phyloP scores from a whole-genome alignment of 53 echinoderm and acorn worm species.

The Echinometra lucunter region DNA sequence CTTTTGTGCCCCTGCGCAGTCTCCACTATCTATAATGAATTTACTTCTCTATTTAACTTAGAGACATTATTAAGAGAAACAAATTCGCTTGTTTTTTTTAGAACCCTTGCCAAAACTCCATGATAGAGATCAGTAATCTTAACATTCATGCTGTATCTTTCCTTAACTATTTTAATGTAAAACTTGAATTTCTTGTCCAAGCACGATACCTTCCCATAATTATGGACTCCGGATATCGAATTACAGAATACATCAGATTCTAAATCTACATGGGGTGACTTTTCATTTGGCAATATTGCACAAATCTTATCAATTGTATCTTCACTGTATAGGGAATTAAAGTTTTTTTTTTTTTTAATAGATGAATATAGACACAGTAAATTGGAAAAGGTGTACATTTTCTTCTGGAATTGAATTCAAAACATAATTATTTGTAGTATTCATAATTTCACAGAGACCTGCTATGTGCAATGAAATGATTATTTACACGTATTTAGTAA shows the following conservation, averaged over 20 bases:
- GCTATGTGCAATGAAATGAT: neutral
- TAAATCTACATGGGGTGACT: neutral
- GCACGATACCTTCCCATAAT: neutral
- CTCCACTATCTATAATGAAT: neutral
- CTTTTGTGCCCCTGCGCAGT: too few relatives aligned
- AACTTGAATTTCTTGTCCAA: neutral
- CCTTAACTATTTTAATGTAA: neutral
- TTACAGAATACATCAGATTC: neutral
- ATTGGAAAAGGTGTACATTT: neutral
- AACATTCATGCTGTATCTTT: constrained; percentile 12
- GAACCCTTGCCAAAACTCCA: neutral
- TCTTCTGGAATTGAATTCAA: neutral
- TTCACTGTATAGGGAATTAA: neutral
- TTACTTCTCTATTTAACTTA: neutral
- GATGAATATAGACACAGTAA: neutral
- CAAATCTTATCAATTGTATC: neutral
- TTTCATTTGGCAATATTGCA: neutral
- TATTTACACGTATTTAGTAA: neutral
- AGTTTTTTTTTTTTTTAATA: neutral
- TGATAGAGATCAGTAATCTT: neutral
- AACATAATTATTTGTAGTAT: neutral
- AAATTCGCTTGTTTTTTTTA: neutral
- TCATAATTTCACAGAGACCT: neutral
- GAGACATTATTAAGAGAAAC: neutral
- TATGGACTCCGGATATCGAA: constrained; percentile 15